A percentile compares a stretch with the other conserved stretches of the same genome.
Conservation (phyloP, 2,113 vertebrate genomes). For the Terrapene triunguis region DNA sequence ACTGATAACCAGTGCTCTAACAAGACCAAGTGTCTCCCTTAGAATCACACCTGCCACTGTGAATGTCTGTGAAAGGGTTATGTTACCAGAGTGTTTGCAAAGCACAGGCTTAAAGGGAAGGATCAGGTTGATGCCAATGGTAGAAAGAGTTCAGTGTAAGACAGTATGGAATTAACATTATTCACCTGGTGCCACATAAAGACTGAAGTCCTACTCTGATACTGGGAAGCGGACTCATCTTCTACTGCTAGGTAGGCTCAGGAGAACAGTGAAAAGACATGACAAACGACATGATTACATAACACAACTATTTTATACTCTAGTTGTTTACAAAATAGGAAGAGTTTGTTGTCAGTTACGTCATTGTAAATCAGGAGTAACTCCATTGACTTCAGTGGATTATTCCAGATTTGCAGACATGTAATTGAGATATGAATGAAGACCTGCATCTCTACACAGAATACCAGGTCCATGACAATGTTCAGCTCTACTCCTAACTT, state of each 20-base stretch:
- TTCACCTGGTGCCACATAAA: neutral
- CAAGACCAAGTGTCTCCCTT: neutral
- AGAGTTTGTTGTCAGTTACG: neutral
- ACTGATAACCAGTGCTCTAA: neutral
- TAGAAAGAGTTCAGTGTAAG: neutral
- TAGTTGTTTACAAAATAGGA: no score
- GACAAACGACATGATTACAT: neutral
- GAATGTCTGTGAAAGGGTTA: neutral
- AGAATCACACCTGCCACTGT: neutral
- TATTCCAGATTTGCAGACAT: neutral
- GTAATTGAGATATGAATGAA: neutral
- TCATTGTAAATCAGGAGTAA: neutral
- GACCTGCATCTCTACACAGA: neutral
- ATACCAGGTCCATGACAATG: neutral
- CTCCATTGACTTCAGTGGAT: neutral
- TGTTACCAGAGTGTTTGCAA: neutral
- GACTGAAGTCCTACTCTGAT: neutral
- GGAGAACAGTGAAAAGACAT: neutral
- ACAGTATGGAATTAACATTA: neutral
- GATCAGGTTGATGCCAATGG: neutral
- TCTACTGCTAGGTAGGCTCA: neutral
- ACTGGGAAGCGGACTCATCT: neutral
- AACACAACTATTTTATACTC: neutral
- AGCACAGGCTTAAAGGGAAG: neutral
- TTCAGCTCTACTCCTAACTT: neutral